phyloP scores from a whole-genome alignment of 2,888 invertebrate genomes.

The Odontocolon sp. region DNA sequence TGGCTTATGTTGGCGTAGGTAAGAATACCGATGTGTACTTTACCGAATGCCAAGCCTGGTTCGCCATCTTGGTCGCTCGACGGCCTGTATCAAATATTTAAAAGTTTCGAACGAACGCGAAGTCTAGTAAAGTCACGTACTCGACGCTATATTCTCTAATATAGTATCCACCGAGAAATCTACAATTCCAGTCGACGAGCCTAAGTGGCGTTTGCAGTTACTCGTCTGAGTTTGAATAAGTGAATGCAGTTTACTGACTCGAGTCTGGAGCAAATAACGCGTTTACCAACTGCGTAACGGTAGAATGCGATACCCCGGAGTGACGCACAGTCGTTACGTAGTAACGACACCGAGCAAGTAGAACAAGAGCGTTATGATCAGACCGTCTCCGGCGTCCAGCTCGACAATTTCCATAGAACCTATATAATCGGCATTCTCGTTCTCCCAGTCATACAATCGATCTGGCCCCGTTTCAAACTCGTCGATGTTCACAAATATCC shows the following conservation, averaged over 20 bases:
- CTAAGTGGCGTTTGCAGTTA: too few species aligned
- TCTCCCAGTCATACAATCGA: slow-evolving; percentile 48
- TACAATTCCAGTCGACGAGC: neutral
- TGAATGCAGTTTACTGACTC: too few species aligned
- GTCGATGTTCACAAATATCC: slow-evolving; percentile 29
- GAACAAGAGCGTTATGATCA: neutral
- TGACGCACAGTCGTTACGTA: neutral
- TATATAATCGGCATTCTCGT: neutral
- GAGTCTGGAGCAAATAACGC: neutral
- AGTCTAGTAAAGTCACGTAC: slow-evolving; percentile 18
- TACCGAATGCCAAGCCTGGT: slow-evolving; percentile 34
- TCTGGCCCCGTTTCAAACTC: slow-evolving; percentile 43
- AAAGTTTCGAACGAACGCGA: slow-evolving; percentile 49
- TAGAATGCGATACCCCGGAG: neutral
- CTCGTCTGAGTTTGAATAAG: too few species aligned
- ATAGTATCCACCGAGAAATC: neutral
- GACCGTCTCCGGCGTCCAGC: neutral
- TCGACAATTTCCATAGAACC: neutral
- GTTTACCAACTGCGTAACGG: neutral
- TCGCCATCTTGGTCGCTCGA: slow-evolving; percentile 20
- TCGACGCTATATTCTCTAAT: neutral
- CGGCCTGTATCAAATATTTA: slow-evolving; percentile 57
- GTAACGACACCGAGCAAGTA: neutral
- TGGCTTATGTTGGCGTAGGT: neutral
- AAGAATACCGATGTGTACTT: slow-evolving; percentile 8